Evolutionary conservation across 92 coral and sea anemone genomes (phyloP), one percentile per base, ranked within the genome.

Genomic region (Parazoanthus darwini): DNA sequence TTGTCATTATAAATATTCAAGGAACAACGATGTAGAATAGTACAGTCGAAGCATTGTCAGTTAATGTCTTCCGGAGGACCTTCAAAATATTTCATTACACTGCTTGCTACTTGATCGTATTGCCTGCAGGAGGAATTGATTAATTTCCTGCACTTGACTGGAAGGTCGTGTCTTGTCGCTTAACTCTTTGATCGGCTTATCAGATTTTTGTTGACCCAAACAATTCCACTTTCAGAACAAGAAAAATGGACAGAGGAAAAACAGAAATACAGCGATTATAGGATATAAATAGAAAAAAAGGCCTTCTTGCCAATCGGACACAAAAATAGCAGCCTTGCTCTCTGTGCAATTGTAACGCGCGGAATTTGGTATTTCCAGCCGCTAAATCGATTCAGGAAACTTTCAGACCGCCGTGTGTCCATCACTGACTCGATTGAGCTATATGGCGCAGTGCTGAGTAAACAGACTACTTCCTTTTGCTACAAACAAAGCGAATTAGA

Each of bases 301-400:
- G 26, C n/a, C 43, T 76, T 20, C 22, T 39, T n/a, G 80, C 11
- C 33, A 39, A 76, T 54, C 18, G 26, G 46, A 76, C 46, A 54
- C 46, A 38, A 20, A 42, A 39, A 37, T 18, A 76, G 22, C 43
- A 39, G 25, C 23, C 51, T 76, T 76, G 80, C 48, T 54, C 80
- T 76, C 14, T 76, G 26, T 76, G 54, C 18, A 76, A 20, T 39
- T 39, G 46, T 20, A 74, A 39, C 80, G 51, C 2, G 6, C 15
- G 80, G 80, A 39, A 76, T 76, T 39, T 39, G 2, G 25, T n/a
- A 39, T 76, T 76, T 76, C 80, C 80, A 76, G 80, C 80, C 26
- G 80, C 26, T 29, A 76, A 76, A 76, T 76, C 80, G 13, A 76
- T 76, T 76, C 54, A 76, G 80, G 29, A 42, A 39, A 76, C 23